Conservation (phyloP, 2,888 invertebrate species). For the Auanema sp. region DNA sequence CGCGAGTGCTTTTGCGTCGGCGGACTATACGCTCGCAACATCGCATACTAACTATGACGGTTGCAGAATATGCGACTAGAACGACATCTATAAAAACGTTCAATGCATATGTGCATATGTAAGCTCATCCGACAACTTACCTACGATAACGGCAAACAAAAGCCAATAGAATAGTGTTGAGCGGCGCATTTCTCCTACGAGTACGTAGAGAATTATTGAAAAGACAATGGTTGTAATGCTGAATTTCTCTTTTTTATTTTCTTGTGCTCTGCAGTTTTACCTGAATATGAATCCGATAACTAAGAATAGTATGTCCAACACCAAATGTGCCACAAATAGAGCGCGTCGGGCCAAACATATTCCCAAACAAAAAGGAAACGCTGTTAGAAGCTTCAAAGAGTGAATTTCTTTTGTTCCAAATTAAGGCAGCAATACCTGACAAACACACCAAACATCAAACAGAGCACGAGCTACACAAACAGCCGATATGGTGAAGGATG, state of each 20-base stretch:
- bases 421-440: slow-evolving; percentile 19
- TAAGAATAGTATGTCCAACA: slow-evolving; percentile 36
- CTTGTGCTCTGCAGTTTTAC: slow-evolving; percentile 6
- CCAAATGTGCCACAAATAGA: slow-evolving; percentile 36
- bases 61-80: slow-evolving; percentile 27
- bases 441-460: slow-evolving; percentile 39
- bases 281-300: slow-evolving; percentile 36
- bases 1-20: background rate
- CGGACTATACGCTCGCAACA: slow-evolving; percentile 27
- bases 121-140: slow-evolving; percentile 15
- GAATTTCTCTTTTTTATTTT: slow-evolving; percentile 1
- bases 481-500: slow-evolving; percentile 32
- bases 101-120: background rate
- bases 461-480: slow-evolving; percentile 32
- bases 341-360: slow-evolving; percentile 31
- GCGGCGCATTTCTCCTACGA: slow-evolving; percentile 38
- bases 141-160: slow-evolving; percentile 30
- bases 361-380: slow-evolving; percentile 31
- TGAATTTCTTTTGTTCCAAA: no score
- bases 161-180: slow-evolving; percentile 32
- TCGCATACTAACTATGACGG: slow-evolving; percentile 28
- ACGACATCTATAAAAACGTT: slow-evolving; percentile 26
- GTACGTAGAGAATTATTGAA: slow-evolving; percentile 38
- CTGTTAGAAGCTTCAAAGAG: slow-evolving; percentile 28
- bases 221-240: slow-evolving; percentile 34